phyloP scores from a whole-genome alignment of 2,797 vertebrate genomes.

The Remorina albescens region DNA sequence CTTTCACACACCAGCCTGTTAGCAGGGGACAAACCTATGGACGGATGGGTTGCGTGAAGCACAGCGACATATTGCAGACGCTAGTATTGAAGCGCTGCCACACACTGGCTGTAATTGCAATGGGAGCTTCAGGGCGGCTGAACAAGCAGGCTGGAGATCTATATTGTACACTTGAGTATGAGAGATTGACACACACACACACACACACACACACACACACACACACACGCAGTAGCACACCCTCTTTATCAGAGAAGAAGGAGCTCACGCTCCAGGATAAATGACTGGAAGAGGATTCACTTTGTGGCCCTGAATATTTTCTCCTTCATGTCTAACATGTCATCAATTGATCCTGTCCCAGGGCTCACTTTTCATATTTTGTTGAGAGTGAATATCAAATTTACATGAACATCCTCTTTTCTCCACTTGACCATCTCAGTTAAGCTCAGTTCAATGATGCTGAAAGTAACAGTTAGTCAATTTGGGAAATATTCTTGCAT shows the following conservation, averaged over 20 bases:
- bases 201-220: constrained; percentile 23
- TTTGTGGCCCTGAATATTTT: constrained; percentile 27
- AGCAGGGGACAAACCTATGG: constrained; percentile 38
- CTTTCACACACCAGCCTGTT: constrained; percentile 26
- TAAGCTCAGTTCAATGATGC: not conserved
- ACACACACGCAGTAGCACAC: constrained; percentile 26
- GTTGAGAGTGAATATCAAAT: constrained; percentile 10
- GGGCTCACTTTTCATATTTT: not conserved
- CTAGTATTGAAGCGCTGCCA: constrained; percentile 34
- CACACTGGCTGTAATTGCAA: constrained; percentile 52
- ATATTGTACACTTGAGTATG: constrained; percentile 41
- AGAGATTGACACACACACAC: constrained; percentile 18
- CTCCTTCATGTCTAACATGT: constrained; percentile 36
- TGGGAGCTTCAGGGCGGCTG: constrained; percentile 50
- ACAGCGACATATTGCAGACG: constrained; percentile 63
- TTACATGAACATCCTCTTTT: constrained; percentile 14
- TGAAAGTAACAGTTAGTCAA: not conserved
- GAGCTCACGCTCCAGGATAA: constrained; percentile 50
- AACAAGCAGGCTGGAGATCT: constrained; percentile 63
- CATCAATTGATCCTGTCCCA: constrained; percentile 5
- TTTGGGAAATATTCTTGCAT: not conserved
- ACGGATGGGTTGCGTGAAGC: constrained; percentile 45
- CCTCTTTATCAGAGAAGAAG: constrained; percentile 47
- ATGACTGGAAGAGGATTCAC: constrained; percentile 36
- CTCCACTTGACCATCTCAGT: not conserved